A percentile compares a stretch with the other conserved stretches of the same genome.
These are phyloP conservation scores for Picathartes gymnocephalus DNA, from an alignment of 2,113 vertebrate species.

Conservation along the genomic window DNA sequence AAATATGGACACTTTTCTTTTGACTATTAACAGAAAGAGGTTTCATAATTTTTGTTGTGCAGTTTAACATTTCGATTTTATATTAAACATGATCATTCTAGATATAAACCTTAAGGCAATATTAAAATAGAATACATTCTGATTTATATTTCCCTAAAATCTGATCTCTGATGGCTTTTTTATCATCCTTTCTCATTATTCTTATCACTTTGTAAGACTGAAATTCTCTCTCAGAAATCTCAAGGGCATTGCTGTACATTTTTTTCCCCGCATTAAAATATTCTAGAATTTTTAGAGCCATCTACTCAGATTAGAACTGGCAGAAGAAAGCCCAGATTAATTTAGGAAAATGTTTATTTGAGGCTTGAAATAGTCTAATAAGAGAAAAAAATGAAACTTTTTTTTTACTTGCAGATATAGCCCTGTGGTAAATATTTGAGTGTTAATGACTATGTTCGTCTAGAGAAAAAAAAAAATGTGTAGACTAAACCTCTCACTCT, in stretches of 20 bases:
- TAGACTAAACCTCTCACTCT: not conserved
- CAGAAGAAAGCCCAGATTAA: not conserved
- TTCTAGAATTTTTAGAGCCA: not conserved
- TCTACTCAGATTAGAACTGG: not conserved
- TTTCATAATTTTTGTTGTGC: not conserved
- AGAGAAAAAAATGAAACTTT: not conserved
- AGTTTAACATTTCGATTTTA: not conserved
- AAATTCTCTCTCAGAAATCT: not conserved
- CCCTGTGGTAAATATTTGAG: not conserved
- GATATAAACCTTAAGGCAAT: not conserved
- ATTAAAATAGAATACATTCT: not conserved
- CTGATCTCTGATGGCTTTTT: not conserved
- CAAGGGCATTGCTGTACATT: not conserved
- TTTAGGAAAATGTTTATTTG: not conserved
- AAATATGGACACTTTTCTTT: not conserved
- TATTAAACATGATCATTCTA: not conserved
- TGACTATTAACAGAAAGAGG: not conserved
- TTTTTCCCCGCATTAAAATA: not conserved
- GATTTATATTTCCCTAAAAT: not conserved
- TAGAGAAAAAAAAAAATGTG: not conserved
- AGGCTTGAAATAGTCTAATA: not conserved
- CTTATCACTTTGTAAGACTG: not conserved
- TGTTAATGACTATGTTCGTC: not conserved
- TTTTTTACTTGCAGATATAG: not conserved
- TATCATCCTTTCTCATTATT: not conserved